Conservation (phyloP, 2,888 invertebrate genomes). For the Eupithecia insigniata region DNA sequence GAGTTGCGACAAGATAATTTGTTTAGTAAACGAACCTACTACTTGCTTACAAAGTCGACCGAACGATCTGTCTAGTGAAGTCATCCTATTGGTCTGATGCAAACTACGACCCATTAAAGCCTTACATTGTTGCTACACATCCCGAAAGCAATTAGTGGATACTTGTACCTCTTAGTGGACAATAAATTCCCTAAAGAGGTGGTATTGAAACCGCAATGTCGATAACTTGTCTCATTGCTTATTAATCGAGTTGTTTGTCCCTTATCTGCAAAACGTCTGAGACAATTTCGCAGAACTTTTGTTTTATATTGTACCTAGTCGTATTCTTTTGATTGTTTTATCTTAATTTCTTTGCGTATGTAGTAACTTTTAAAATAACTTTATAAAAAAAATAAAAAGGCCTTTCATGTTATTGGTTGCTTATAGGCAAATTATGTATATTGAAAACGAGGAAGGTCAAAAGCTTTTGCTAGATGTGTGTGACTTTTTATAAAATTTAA, state of each 20-base stretch:
- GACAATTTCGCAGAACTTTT: neutral
- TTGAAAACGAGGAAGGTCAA: neutral
- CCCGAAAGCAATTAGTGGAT: conserved; percentile 2
- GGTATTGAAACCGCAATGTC: neutral
- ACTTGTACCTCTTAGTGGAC: neutral
- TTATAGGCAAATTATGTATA: neutral
- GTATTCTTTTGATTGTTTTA: neutral
- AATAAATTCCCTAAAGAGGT: neutral
- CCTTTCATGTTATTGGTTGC: neutral
- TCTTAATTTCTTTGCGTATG: neutral
- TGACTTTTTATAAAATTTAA: neutral
- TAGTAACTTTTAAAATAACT: neutral
- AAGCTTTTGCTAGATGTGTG: neutral
- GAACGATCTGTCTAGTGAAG: neutral
- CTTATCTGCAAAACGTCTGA: neutral
- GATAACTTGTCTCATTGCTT: neutral
- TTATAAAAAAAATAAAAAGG: neutral
- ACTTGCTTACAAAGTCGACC: neutral
- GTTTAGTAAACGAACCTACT: neutral
- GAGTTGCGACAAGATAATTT: neutral
- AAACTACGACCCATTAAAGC: neutral
- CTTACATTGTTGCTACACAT: neutral
- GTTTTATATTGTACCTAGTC: neutral
- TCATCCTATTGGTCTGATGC: neutral
- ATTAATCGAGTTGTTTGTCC: neutral